Percentiles rank a stretch among this genome's conserved stretches.
These are phyloP conservation scores for Pipistrellus pygmaeus DNA, from an alignment of 2,797 vertebrate species.

Conservation along the genomic window DNA sequence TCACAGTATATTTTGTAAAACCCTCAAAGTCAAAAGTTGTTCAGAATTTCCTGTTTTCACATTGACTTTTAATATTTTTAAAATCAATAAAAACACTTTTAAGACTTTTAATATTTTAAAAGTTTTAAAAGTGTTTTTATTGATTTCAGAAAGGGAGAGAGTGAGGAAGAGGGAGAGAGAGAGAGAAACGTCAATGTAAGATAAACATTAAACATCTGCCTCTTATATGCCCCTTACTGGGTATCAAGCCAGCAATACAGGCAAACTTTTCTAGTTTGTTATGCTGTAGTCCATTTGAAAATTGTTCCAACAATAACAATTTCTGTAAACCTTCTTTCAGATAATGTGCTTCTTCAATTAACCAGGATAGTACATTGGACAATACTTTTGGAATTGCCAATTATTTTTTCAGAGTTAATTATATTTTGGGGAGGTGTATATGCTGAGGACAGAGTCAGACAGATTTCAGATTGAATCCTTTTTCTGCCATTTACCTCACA, in stretches of 20 bases:
- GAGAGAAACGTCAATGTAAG: too few relatives aligned
- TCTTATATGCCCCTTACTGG: too few relatives aligned
- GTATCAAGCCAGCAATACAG: too few relatives aligned
- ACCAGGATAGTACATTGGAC: not conserved
- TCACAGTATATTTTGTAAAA: not conserved
- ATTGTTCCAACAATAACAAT: not conserved
- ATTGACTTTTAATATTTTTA: conserved; percentile 63
- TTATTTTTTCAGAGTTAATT: conserved; percentile 8
- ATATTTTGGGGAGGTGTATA: not conserved
- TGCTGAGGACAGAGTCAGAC: not conserved
- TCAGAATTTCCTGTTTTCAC: conserved; percentile 55
- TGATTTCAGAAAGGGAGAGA: too few relatives aligned
- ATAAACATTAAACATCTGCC: not conserved
- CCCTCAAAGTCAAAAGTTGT: not conserved
- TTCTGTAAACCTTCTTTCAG: not conserved
- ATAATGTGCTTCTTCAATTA: not conserved
- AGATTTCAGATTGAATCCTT: not conserved
- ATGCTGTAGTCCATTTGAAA: not conserved
- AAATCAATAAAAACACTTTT: too few relatives aligned
- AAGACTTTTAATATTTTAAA: conserved; percentile 59
- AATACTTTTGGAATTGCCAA: not conserved
- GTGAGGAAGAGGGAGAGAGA: too few relatives aligned
- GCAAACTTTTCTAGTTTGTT: not conserved
- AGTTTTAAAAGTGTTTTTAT: too few relatives aligned
- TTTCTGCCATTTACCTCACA: not conserved